Conservation (phyloP, 2,113 vertebrate genomes). For the Hippocampus zosterae region DNA sequence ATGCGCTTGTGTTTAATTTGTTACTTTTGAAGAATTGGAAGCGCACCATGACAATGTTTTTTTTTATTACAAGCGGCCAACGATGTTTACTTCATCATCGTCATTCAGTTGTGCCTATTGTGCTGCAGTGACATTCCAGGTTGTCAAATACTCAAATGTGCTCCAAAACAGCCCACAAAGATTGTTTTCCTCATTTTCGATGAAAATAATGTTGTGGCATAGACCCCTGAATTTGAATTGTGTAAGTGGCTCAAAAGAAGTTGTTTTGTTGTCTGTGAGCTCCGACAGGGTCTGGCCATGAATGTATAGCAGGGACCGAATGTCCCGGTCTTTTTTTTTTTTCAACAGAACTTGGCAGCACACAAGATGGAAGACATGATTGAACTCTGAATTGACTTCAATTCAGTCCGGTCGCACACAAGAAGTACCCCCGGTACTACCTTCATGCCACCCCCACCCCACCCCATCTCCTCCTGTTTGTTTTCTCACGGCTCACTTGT, state of each 20-base stretch:
- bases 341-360: constrained; percentile 2
- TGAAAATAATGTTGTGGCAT: neutral
- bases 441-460: neutral
- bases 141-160: too few relatives aligned
- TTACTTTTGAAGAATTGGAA: too few relatives aligned
- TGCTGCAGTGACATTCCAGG: too few relatives aligned
- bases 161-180: neutral
- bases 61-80: too few relatives aligned
- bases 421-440: neutral
- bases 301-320: constrained; percentile 2
- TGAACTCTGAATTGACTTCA: constrained; percentile 10
- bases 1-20: too few relatives aligned
- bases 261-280: neutral
- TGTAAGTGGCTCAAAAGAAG: neutral
- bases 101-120: too few relatives aligned
- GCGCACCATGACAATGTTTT: too few relatives aligned
- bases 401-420: neutral
- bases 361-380: constrained; percentile 12
- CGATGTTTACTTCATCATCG: too few relatives aligned
- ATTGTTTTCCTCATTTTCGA: neutral
- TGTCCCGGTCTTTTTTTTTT: constrained; percentile 2
- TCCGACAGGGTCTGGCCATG: neutral
- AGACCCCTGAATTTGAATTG: neutral
- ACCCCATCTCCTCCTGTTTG: neutral
- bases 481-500: constrained; percentile 5